Base-by-base conservation (phyloP, 2,797 vertebrate genomes). In the Pipistrellus kuhlii region DNA sequence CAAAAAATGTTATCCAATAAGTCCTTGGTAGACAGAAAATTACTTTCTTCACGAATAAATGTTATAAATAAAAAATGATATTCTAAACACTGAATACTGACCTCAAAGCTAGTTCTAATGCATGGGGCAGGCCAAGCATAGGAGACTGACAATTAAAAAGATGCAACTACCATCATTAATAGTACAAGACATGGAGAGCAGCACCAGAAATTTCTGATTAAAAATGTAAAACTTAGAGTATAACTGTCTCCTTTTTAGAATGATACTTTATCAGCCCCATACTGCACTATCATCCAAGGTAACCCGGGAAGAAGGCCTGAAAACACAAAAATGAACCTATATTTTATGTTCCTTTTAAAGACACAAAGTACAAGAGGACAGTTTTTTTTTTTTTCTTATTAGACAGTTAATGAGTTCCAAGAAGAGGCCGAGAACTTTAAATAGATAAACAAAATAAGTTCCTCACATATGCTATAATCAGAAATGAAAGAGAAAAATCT, bases 61-160 rank as follows among this genome's bases (percentile, higher is more conserved):
- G 64, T 11, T 80, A 66, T 76, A 85, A 78, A 84, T 0, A 96
- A 68, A 95, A 76, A n/a, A 82, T 57, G 27, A 59, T 78, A 86
- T 87, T 90, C 94, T 75, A 93, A 96, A 95, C 17, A 94, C 18
- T 90, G 53, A 72, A 83, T 78, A 81, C 44, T 59, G 23, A 86
- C 23, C 38, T 87, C 38, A 51, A 88, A 53, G 57, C 8, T 86
- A 93, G 15, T 92, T 57, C 53, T 55, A 94, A 82, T 4, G 8
- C 38, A 73, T 2, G 3, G 0, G 5, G 75, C 57, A 93, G 66
- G 35, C 32, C 51, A 53, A n/a, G 55, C 73, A 5, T 21, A 59
- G 35, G 69, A 93, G 88, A 85, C 21, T 75, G 38, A 96, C 17
- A 94, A 7, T 6, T 38, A n/a, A 76, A 91, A 95, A 13, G 46